Conservation (phyloP, 35 echinoderm and acorn worm genomes). For the Acanthaster planci region DNA sequence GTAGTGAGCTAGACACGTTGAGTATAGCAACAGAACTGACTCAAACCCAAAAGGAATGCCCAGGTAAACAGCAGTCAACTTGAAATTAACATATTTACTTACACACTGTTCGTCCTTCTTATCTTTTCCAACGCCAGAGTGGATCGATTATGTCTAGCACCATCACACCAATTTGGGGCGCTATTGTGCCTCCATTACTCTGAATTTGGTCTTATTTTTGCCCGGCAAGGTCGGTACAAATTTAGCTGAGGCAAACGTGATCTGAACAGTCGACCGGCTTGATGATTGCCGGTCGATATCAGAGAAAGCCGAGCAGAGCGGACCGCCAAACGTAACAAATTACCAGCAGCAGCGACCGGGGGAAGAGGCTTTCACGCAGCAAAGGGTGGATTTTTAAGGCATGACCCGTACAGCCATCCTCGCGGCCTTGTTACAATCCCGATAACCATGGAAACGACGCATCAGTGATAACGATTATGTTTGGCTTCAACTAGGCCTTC, state of each 20-base stretch:
- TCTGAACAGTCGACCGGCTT: not conserved
- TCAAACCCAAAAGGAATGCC: not conserved
- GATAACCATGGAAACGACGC: slow-evolving; percentile 10
- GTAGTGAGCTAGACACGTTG: too few species aligned
- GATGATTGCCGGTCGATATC: not conserved
- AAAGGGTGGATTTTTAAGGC: not conserved
- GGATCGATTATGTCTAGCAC: slow-evolving; percentile 20
- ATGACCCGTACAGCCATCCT: not conserved
- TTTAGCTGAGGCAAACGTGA: slow-evolving; percentile 14
- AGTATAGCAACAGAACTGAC: too few species aligned
- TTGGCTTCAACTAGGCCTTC: not conserved
- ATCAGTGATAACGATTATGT: slow-evolving; percentile 8
- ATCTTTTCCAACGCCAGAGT: not conserved
- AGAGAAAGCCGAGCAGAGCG: not conserved
- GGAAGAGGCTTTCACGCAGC: too few species aligned
- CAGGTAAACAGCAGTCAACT: not conserved
- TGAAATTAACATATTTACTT: not conserved
- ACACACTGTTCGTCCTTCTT: not conserved
- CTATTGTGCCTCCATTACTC: slow-evolving; percentile 17
- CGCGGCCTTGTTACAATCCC: slow-evolving; percentile 6
- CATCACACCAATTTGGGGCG: slow-evolving; percentile 21
- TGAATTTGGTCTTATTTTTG: slow-evolving; percentile 21
- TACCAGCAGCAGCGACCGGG: not conserved
- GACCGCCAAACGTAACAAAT: not conserved
- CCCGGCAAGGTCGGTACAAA: slow-evolving; percentile 16